Conservation (phyloP, 1,140 invertebrate genomes). For the Muscidifurax raptorellus region DNA sequence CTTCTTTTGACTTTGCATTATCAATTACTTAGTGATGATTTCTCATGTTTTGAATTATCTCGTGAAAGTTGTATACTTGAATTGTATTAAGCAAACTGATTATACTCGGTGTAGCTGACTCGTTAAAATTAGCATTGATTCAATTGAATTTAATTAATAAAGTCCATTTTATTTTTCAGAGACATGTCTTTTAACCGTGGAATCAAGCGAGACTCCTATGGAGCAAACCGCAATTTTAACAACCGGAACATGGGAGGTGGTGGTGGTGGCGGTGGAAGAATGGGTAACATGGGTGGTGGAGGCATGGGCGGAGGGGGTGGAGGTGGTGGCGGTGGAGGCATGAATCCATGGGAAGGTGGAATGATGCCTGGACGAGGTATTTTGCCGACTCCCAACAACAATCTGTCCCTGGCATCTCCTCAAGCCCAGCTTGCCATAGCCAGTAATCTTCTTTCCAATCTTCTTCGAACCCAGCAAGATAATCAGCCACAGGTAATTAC, state of each 20-base stretch:
- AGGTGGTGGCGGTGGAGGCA: slow-evolving; percentile 63
- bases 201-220: slow-evolving; percentile 68
- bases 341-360: slow-evolving; percentile 75
- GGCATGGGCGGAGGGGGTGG: slow-evolving; percentile 58
- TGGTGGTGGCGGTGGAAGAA: slow-evolving; percentile 61
- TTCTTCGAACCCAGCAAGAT: slow-evolving; percentile 73
- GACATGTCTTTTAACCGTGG: slow-evolving; percentile 71
- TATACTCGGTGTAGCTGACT: too few species aligned
- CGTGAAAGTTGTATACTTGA: background rate
- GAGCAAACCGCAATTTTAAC: slow-evolving; percentile 65
- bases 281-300: slow-evolving; percentile 62
- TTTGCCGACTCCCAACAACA: slow-evolving; percentile 72
- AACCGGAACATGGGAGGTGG: slow-evolving; percentile 57
- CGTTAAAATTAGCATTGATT: background rate
- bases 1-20: background rate
- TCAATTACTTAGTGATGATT: background rate
- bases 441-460: slow-evolving; percentile 73
- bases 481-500: slow-evolving; percentile 68
- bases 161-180: slow-evolving; percentile 32
- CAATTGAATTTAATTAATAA: background rate
- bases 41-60: background rate
- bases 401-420: slow-evolving; percentile 71
- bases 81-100: background rate
- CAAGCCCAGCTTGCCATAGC: slow-evolving; percentile 74
- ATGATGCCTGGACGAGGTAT: slow-evolving; percentile 75